These are phyloP conservation scores for Amblyjoppa fuscipennis DNA, from an alignment of 2,888 invertebrate genomes.

Conservation along the genomic window DNA sequence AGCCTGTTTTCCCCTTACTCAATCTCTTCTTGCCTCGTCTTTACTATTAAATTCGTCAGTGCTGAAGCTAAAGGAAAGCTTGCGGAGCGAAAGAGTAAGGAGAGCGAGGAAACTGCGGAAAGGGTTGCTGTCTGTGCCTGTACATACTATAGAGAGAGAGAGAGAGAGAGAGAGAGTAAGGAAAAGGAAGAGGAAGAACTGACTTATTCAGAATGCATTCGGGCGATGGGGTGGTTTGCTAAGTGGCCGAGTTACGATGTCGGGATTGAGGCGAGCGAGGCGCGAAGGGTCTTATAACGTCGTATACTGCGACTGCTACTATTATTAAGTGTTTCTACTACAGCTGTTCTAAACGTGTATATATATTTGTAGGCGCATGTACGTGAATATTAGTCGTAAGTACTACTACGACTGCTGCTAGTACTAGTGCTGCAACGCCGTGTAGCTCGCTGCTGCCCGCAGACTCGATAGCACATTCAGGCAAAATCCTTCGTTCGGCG, in stretches of 20 bases:
- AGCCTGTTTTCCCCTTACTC: not conserved
- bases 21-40: slow-evolving; percentile 34
- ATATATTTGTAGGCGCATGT: not conserved
- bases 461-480: slow-evolving; percentile 62
- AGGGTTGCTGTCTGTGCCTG: slow-evolving; percentile 19
- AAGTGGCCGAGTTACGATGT: slow-evolving; percentile 73
- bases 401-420: not conserved
- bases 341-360: not conserved
- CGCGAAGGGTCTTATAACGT: slow-evolving; percentile 45
- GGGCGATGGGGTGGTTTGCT: slow-evolving; percentile 66
- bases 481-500: slow-evolving; percentile 70
- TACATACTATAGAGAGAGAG: slow-evolving; percentile 2
- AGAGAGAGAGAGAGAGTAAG: slow-evolving; percentile 12
- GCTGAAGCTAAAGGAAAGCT: slow-evolving; percentile 30
- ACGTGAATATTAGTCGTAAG: not conserved
- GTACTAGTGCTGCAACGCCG: not conserved
- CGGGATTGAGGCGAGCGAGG: slow-evolving; percentile 51
- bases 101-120: slow-evolving; percentile 17
- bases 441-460: not conserved
- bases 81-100: slow-evolving; percentile 20
- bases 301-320: not conserved
- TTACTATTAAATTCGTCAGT: slow-evolving; percentile 47
- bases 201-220: slow-evolving; percentile 75
- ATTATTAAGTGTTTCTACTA: slow-evolving; percentile 1
- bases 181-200: slow-evolving; percentile 51